Evolutionary conservation across 2,888 invertebrate genomes (phyloP), one percentile per base, ranked within the genome.

Genomic region (Euproctis similis): DNA sequence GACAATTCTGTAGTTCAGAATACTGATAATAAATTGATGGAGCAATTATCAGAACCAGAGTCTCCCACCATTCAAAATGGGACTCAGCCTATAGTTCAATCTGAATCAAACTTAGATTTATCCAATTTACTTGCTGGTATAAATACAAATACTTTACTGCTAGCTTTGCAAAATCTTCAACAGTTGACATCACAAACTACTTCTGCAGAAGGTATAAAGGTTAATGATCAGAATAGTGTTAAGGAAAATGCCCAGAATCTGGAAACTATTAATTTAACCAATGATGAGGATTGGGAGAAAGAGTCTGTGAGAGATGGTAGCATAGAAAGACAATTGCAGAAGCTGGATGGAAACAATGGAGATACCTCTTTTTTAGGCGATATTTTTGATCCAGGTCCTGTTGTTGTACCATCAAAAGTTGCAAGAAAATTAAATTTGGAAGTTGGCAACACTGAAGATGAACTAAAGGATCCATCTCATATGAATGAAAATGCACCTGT

Each of bases 341-440:
- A 52, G 34, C 32, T 82, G 41, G 78, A 82, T 41, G 76, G 82
- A 2, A 59, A 56, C 28, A 60, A 73, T n/a, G 68, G 64, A 1
- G 75, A 77, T 17, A 80, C 82, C 23, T 80, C 82, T 42, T 84
- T 82, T 66, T 59, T 85, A 57, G 73, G 78, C 42, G 85, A 85
- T 40, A 84, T 85, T 42, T 85, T 85, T 53, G 82, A 85, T 39
- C 85, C 85, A 2, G 70, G 73, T 10, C 81, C 85, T 26, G 66
- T 75, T 1, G 30, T 57, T 2, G 46, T 72, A 34, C 70, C 71
- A 6, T 45, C 62, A 3, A 74, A 59, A 46, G 39, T 70, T 7
- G 50, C 58, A 1, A 66, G 63, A 36, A 78, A 73, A 35, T 42
- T 81, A 22, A 80, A 74, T 31, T 51, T 80, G 24, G 66, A 67